phyloP scores from a whole-genome alignment of 2,113 vertebrate species.

The Pygoscelis antarcticus region DNA sequence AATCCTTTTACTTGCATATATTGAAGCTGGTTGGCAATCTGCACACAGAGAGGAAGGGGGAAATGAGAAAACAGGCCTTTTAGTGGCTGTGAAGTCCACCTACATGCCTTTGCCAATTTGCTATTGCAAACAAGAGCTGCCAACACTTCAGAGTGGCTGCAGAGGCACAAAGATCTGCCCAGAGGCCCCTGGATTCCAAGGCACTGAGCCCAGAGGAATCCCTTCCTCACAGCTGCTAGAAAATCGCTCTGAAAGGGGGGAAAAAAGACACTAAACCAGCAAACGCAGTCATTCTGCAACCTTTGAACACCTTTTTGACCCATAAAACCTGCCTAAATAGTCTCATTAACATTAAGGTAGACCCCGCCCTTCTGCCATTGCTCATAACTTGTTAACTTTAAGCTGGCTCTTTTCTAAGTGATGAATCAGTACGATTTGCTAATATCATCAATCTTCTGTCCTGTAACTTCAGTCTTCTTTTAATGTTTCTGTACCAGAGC shows the following conservation, averaged over 20 bases:
- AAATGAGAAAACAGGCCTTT: not conserved
- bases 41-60: not conserved
- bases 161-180: not conserved
- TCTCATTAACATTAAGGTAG: not conserved
- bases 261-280: accelerated
- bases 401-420: not conserved
- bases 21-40: not conserved
- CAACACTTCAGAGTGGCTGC: not conserved
- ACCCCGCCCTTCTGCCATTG: not conserved
- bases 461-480: not conserved
- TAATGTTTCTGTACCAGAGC: not conserved
- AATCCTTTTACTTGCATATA: not conserved
- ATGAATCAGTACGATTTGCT: not conserved
- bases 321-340: not conserved
- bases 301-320: not conserved
- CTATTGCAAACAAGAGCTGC: not conserved
- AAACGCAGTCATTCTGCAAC: not conserved
- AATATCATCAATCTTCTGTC: not conserved
- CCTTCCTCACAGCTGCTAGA: not conserved
- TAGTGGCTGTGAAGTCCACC: not conserved
- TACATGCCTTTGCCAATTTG: not conserved
- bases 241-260: not conserved
- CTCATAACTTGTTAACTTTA: not conserved
- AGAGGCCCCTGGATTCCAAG: no score
- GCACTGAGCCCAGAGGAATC: not conserved